A percentile compares a stretch with the other conserved stretches of the same genome.
Evolutionary conservation across 2,888 invertebrate species (phyloP).

Genomic region (Ariolimax columbianus): DNA sequence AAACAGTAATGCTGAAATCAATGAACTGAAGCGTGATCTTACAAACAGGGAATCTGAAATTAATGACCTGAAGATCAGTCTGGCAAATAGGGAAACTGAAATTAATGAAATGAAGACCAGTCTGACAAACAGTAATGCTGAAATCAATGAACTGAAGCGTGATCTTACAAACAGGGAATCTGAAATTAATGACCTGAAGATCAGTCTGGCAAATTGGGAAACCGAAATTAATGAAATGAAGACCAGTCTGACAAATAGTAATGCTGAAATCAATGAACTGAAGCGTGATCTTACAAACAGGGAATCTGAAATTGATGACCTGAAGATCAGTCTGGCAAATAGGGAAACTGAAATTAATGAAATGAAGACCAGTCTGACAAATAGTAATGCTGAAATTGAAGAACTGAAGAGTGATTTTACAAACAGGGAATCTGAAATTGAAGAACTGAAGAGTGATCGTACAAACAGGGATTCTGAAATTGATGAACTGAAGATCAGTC

Average conservation of each 20-base stretch:
- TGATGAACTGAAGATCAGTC: neutral
- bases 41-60: conserved; percentile 56
- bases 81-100: neutral
- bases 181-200: conserved; percentile 54
- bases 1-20: conserved; percentile 58
- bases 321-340: conserved; percentile 18
- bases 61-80: neutral
- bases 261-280: neutral
- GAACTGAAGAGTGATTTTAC: neutral
- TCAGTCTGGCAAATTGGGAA: conserved; percentile 1
- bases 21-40: conserved; percentile 56
- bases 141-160: conserved; percentile 12
- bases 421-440: neutral
- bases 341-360: neutral
- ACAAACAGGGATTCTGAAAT: conserved; percentile 4
- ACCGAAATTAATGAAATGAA: conserved; percentile 53
- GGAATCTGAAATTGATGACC: conserved; percentile 42
- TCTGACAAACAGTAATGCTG: neutral
- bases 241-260: neutral
- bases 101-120: conserved; percentile 42
- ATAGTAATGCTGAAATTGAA: neutral
- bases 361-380: neutral
- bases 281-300: neutral
- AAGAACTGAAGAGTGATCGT: neutral
- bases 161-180: conserved; percentile 31